These are phyloP conservation scores for Chondrosia reniformis DNA, from an alignment of 37 sponge, comb jelly and placozoan species.

Conservation along the genomic window DNA sequence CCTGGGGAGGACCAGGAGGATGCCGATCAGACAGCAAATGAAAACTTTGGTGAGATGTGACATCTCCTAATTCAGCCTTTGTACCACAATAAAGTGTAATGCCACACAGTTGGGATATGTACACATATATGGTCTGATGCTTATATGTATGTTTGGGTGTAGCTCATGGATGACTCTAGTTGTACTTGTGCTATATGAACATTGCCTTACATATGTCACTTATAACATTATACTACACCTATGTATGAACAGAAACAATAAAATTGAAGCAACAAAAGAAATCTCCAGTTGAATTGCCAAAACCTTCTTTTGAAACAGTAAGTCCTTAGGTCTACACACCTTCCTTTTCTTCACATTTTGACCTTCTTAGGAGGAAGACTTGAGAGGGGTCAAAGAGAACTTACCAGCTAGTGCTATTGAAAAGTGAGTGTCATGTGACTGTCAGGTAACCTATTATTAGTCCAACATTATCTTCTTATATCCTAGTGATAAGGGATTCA, in stretches of 20 bases:
- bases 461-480: neutral
- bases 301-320: neutral
- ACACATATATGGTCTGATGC: neutral
- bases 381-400: constrained; percentile 82
- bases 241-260: neutral
- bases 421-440: constrained; percentile 34
- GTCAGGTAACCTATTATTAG: neutral
- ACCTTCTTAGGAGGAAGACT: constrained; percentile 61
- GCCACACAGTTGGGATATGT: too few species aligned
- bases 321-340: neutral
- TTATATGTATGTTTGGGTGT: neutral
- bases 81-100: too few species aligned
- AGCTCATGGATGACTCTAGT: neutral
- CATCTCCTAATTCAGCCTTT: too few species aligned
- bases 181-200: neutral
- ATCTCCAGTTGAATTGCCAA: neutral
- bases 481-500: neutral
- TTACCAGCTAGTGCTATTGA: constrained; percentile 66
- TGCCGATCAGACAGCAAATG: too few species aligned
- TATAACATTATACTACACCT: neutral
- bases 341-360: neutral
- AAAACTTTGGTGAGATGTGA: too few species aligned
- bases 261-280: neutral
- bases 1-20: neutral
- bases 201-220: neutral